These are phyloP conservation scores for Mastomys coucha DNA, from an alignment of 2,113 vertebrate genomes.

Conservation along the genomic window DNA sequence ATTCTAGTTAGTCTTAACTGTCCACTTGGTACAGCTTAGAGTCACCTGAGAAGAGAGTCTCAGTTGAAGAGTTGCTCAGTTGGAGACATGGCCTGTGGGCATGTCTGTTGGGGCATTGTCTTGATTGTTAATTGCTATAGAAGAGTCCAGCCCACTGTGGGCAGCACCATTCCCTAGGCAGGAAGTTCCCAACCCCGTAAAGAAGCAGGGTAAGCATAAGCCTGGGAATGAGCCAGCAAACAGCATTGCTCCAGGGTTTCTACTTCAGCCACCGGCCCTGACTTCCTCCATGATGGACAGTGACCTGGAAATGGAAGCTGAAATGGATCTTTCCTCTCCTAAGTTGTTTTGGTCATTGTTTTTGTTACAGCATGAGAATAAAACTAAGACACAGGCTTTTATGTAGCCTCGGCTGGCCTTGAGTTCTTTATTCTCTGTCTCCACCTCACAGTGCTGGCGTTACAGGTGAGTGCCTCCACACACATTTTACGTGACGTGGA, in stretches of 20 bases:
- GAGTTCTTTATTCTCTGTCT: fast-evolving
- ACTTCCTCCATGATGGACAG: neutral
- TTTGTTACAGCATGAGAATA: neutral
- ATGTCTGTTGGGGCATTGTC: neutral
- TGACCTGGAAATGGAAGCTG: neutral
- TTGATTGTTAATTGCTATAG: neutral
- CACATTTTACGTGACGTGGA: neutral
- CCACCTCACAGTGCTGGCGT: neutral
- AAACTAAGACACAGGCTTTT: neutral
- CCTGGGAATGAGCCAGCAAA: no score
- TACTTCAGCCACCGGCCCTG: neutral
- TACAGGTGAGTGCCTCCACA: neutral
- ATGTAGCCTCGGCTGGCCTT: no score
- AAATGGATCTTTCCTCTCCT: neutral
- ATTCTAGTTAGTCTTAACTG: neutral
- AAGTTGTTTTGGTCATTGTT: neutral
- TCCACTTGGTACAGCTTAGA: neutral
- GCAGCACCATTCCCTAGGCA: no score
- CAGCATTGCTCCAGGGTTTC: no score
- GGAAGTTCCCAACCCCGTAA: neutral
- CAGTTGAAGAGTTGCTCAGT: neutral
- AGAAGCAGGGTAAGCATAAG: neutral
- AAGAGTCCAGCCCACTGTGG: neutral
- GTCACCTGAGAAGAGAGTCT: neutral
- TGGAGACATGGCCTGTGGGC: no score